Evolutionary conservation across 2,888 invertebrate genomes (phyloP).

Genomic region (Habrosyne pyritoides): DNA sequence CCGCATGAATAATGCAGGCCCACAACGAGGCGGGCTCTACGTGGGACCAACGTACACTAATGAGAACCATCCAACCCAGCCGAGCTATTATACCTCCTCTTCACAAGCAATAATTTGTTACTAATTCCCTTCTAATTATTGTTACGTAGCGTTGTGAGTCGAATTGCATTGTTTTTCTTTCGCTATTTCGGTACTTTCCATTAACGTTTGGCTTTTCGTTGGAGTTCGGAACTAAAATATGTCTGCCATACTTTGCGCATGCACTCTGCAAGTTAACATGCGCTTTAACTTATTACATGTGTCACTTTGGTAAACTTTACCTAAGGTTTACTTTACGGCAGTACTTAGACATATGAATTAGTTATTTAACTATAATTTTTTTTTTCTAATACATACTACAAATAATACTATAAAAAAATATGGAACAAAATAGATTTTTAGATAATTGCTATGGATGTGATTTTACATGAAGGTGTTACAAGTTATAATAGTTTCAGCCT

Average conservation of each 20-base stretch:
- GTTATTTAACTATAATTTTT: no score
- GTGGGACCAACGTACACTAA: constrained; percentile 69
- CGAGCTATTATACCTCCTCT: constrained; percentile 67
- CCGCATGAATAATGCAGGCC: constrained; percentile 80
- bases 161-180: constrained; percentile 41
- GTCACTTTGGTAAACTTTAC: not conserved
- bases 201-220: not conserved
- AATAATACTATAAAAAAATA: no score
- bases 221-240: not conserved
- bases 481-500: no score
- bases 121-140: constrained; percentile 77
- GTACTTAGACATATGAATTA: no score
- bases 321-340: not conserved
- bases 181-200: not conserved
- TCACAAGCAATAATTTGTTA: constrained; percentile 76
- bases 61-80: constrained; percentile 71
- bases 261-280: not conserved
- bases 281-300: not conserved
- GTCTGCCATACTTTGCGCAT: not conserved
- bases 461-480: no score
- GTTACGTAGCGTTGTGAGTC: constrained; percentile 45
- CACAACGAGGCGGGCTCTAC: constrained; percentile 59
- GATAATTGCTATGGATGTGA: no score
- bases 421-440: no score
- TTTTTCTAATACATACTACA: no score